Evolutionary conservation across 2,797 vertebrate genomes (phyloP).

Genomic region (Mycteria americana): DNA sequence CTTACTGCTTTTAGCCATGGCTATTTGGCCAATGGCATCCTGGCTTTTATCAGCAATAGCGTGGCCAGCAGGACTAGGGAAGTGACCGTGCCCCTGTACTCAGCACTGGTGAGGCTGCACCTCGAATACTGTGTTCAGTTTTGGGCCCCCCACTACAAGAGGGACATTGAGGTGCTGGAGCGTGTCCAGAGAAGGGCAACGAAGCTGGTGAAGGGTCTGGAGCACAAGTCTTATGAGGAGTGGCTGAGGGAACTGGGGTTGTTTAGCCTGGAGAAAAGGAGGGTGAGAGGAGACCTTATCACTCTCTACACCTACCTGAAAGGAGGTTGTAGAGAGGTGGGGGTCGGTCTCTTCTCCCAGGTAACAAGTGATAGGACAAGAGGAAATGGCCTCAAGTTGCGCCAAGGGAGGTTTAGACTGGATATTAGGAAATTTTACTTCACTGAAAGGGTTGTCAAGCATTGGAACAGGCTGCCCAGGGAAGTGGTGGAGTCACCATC

Average conservation of each 20-base stretch:
- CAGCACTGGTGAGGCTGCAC: neutral
- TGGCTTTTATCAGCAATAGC: neutral
- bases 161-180: neutral
- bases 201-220: neutral
- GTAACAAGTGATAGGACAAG: rapidly evolving
- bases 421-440: neutral
- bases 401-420: neutral
- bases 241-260: neutral
- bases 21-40: neutral
- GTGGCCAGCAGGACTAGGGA: neutral
- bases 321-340: neutral
- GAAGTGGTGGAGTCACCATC: neutral
- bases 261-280: neutral
- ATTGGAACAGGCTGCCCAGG: neutral
- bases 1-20: neutral
- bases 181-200: neutral
- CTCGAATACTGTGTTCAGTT: neutral
- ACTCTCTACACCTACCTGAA: neutral
- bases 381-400: neutral
- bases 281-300: neutral
- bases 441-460: neutral
- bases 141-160: neutral
- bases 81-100: neutral
- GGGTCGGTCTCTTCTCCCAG: neutral
- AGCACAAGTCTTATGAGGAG: neutral